Conservation (phyloP, 2,888 invertebrate species). For the Leistus spinibarbis region DNA sequence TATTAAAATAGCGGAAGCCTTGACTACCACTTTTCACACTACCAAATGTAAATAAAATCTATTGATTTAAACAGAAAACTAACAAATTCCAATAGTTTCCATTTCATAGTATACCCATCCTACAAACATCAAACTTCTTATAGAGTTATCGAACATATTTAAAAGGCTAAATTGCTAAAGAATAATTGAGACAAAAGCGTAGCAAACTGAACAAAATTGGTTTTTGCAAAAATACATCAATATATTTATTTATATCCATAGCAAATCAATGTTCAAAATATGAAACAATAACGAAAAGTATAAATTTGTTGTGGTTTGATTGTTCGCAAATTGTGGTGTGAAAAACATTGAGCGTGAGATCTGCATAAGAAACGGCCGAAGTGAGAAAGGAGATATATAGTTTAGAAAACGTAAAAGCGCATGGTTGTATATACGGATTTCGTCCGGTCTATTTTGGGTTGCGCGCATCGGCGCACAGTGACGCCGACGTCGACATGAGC, state of each 20-base stretch:
- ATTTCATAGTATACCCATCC: too few species aligned
- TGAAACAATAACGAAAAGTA: too few species aligned
- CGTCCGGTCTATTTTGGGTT: slow-evolving; percentile 7
- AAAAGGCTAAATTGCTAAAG: too few species aligned
- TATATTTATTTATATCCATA: too few species aligned
- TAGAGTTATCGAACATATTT: too few species aligned
- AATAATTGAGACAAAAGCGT: too few species aligned
- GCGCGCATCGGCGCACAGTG: slow-evolving; percentile 8
- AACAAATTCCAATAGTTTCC: neutral
- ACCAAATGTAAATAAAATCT: neutral
- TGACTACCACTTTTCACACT: neutral
- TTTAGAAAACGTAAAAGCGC: neutral
- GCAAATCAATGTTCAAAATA: too few species aligned
- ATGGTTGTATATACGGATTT: neutral
- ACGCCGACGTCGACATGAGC: neutral
- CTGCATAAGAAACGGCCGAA: neutral
- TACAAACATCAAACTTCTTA: too few species aligned
- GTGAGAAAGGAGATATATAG: neutral
- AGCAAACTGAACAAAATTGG: too few species aligned
- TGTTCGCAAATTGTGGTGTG: neutral
- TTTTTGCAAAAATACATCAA: too few species aligned
- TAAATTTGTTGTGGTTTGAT: too few species aligned
- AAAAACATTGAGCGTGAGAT: neutral
- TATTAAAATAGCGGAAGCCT: neutral
- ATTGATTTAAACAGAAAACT: neutral